phyloP scores from a whole-genome alignment of 2,797 vertebrate genomes.

The Gadopsis marmoratus region DNA sequence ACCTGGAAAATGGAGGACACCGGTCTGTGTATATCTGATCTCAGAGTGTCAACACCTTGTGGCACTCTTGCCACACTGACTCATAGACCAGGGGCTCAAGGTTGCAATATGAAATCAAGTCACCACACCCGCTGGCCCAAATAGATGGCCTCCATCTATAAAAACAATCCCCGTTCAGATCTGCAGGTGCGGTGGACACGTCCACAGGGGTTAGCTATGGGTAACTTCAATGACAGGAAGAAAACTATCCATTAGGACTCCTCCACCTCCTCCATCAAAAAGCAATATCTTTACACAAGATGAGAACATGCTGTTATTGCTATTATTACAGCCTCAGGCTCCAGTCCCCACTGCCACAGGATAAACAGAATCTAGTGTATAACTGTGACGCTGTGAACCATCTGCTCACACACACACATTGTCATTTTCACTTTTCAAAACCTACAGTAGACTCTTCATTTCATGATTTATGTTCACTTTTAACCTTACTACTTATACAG shows the following conservation, averaged over 20 bases:
- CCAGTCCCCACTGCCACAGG: not conserved
- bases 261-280: slow-evolving; percentile 46
- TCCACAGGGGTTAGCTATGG: slow-evolving; percentile 25
- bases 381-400: slow-evolving; percentile 2
- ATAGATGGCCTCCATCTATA: slow-evolving; percentile 38
- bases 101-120: slow-evolving; percentile 47
- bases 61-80: slow-evolving; percentile 8
- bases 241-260: slow-evolving; percentile 30
- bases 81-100: slow-evolving; percentile 9
- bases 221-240: slow-evolving; percentile 28
- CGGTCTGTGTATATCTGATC: slow-evolving; percentile 25
- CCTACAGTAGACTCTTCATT: not conserved
- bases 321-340: slow-evolving; percentile 30
- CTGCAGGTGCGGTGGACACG: slow-evolving; percentile 6
- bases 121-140: not conserved
- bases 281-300: slow-evolving; percentile 46
- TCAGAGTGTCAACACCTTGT: slow-evolving; percentile 22
- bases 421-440: not conserved
- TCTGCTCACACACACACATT: not conserved
- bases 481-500: not conserved
- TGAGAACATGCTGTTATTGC: slow-evolving; percentile 25
- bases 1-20: slow-evolving; percentile 25
- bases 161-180: slow-evolving; percentile 24
- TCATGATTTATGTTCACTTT: not conserved
- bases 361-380: slow-evolving; percentile 3